A percentile compares a stretch with the other conserved stretches of the same genome.
Conservation (phyloP, 37 sponge, comb jelly and placozoan genomes). For the Amphimedon queenslandica region DNA sequence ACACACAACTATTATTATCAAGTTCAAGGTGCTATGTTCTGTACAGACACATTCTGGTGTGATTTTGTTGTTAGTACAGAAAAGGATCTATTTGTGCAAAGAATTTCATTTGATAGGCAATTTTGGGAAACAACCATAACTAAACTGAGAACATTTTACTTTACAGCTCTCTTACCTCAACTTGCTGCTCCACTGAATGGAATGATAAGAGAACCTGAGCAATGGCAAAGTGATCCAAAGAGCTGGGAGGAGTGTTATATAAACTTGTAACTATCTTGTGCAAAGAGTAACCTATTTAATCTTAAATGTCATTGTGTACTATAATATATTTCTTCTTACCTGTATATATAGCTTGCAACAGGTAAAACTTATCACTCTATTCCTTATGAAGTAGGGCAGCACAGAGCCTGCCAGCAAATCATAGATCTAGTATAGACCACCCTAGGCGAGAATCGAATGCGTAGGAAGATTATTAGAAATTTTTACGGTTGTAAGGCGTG, state of each 20-base stretch:
- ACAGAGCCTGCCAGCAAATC: too few species aligned
- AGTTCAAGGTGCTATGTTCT: conserved; percentile 14
- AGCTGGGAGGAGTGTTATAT: background rate
- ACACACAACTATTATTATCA: conserved; percentile 16
- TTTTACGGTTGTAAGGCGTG: too few species aligned
- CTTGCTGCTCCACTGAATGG: conserved; percentile 6
- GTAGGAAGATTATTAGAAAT: too few species aligned
- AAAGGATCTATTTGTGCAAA: background rate
- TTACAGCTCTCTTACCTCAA: conserved; percentile 14
- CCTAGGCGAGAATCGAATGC: too few species aligned
- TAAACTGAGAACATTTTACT: background rate
- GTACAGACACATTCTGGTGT: conserved; percentile 11
- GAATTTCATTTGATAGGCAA: background rate
- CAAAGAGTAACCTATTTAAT: background rate
- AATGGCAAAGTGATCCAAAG: conserved; percentile 9
- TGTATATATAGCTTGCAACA: background rate
- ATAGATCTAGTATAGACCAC: too few species aligned
- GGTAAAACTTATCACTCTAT: too few species aligned
- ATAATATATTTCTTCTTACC: background rate
- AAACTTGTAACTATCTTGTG: background rate
- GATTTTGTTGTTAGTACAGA: conserved; percentile 9
- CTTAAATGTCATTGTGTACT: background rate
- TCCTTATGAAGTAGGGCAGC: too few species aligned
- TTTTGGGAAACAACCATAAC: background rate
- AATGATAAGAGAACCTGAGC: conserved; percentile 6